These are phyloP conservation scores for Schizothorax lantsangensis DNA, from an alignment of 2,797 vertebrate species.

Conservation along the genomic window DNA sequence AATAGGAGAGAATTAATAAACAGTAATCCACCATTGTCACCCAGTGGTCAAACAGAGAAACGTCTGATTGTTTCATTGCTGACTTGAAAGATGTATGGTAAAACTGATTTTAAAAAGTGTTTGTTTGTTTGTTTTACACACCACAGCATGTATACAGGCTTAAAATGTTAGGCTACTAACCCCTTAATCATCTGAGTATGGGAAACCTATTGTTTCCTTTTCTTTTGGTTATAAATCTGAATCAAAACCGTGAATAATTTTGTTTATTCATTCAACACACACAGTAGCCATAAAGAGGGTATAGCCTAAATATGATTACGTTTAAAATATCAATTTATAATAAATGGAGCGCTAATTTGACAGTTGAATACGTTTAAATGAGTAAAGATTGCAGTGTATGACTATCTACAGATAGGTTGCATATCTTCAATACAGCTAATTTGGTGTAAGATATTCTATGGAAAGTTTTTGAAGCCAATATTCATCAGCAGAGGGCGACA, in stretches of 20 bases:
- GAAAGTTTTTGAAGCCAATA: background rate
- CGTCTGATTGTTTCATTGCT: background rate
- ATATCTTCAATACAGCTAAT: background rate
- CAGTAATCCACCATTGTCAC: conserved; percentile 23
- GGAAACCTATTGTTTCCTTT: background rate
- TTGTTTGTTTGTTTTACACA: background rate
- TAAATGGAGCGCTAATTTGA: background rate
- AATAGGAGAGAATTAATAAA: background rate
- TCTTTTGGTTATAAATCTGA: background rate
- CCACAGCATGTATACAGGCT: background rate
- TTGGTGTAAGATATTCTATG: too few relatives aligned
- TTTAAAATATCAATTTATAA: background rate
- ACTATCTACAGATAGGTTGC: background rate
- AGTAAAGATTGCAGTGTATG: background rate
- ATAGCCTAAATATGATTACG: background rate
- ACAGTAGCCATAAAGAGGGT: background rate
- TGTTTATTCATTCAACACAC: background rate
- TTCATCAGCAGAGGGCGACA: conserved; percentile 24
- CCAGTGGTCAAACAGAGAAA: conserved; percentile 35
- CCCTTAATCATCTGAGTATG: background rate
- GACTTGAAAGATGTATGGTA: background rate
- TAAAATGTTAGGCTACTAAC: background rate
- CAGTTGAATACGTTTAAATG: background rate
- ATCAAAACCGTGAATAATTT: background rate
- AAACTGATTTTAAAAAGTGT: background rate